Base-by-base conservation (phyloP, 1,140 invertebrate species). In the Drosophila kanapiae region DNA sequence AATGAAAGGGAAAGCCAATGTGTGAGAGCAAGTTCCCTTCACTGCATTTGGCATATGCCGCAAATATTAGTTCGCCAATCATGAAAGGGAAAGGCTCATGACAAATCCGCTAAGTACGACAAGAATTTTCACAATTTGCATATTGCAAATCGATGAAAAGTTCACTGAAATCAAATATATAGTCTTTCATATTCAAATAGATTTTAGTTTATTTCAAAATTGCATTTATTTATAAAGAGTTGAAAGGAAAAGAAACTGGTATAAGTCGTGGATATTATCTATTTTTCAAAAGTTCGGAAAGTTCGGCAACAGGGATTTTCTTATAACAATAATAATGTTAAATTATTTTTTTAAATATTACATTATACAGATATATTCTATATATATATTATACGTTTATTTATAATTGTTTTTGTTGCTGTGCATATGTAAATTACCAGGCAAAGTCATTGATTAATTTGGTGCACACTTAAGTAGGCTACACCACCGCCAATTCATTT, bases 361-460 rank as follows among this genome's bases (percentile, higher is more conserved):
- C n/a, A n/a, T n/a, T n/a, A n/a, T n/a, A n/a, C n/a, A n/a, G n/a
- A n/a, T n/a, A n/a, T n/a, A n/a, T n/a, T n/a, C n/a, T n/a, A n/a
- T n/a, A n/a, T n/a, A n/a, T n/a, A n/a, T n/a, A n/a, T n/a, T n/a
- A n/a, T n/a, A n/a, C n/a, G n/a, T n/a, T n/a, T n/a, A n/a, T n/a
- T n/a, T n/a, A n/a, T n/a, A n/a, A n/a, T 48, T 13, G 45, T 0
- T 27, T 33, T 64, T 42, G 9, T 33, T 5, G 0, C 29, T 13
- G 61, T 60, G 67, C 59, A 75, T 64, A 68, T 84, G 75, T 38
- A 64, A 81, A 85, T 61, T 37, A 35, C 42, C 40, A 31, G 31
- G 14, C 42, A 35, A 62, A 59, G 57, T 57, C 61, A 29, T 74
- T 47, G 67, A 82, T 82, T 82, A 82, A 82, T 82, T 74, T 77